These are phyloP conservation scores for Deilephila porcellus DNA, from an alignment of 2,888 invertebrate species.

Conservation along the genomic window DNA sequence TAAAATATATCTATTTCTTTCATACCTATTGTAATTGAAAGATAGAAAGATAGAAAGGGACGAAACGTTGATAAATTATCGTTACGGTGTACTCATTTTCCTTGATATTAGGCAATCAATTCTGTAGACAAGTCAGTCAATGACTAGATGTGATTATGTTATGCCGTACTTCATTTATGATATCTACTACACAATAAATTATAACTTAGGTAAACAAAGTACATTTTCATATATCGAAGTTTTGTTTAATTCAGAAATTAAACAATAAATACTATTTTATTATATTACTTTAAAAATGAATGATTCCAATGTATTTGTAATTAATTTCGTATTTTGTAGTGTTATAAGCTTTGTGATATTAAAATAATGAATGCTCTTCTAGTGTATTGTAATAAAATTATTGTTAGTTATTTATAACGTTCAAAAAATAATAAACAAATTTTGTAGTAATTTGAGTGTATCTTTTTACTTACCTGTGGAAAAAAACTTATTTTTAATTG, in stretches of 20 bases:
- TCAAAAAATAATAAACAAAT: not conserved
- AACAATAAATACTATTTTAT: not conserved
- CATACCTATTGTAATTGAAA: no score
- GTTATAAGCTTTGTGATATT: slow-evolving; percentile 8
- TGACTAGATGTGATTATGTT: not conserved
- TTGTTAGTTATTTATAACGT: not conserved
- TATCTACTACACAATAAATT: no score
- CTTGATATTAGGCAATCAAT: slow-evolving; percentile 3
- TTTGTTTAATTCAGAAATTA: not conserved
- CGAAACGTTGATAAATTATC: not conserved
- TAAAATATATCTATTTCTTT: not conserved
- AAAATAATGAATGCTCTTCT: not conserved
- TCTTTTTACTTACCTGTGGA: not conserved
- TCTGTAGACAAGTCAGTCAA: not conserved
- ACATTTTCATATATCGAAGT: not conserved
- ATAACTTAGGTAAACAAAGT: not conserved
- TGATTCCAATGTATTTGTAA: not conserved
- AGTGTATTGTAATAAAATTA: not conserved
- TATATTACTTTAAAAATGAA: not conserved
- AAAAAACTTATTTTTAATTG: no score
- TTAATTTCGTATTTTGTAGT: not conserved
- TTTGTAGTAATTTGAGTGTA: not conserved
- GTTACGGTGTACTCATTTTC: not conserved
- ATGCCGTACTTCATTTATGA: not conserved
- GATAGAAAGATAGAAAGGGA: not conserved